A percentile compares a stretch with the other conserved stretches of the same genome.
Evolutionary conservation across 2,888 invertebrate genomes (phyloP).

Genomic region (Eledone cirrhosa): DNA sequence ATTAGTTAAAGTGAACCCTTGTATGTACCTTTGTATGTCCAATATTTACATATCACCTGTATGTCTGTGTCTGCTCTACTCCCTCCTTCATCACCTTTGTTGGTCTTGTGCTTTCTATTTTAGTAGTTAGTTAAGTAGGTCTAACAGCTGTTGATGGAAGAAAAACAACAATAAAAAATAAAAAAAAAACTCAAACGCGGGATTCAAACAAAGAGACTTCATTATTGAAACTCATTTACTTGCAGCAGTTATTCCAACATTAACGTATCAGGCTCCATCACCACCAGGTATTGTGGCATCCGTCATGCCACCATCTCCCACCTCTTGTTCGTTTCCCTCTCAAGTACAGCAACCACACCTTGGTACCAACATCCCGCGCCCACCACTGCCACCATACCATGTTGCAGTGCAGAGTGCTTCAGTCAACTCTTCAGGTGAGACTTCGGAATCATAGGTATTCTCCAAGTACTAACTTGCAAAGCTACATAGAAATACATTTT

Average conservation of each 20-base stretch:
- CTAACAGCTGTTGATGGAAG: too few relatives aligned
- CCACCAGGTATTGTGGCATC: constrained; percentile 34
- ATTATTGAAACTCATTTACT: constrained; percentile 6
- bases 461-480: neutral
- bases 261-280: constrained; percentile 25
- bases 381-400: constrained; percentile 63
- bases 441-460: neutral
- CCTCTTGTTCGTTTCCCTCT: constrained; percentile 25
- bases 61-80: too few relatives aligned
- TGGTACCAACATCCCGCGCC: constrained; percentile 41
- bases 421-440: constrained; percentile 53
- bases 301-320: constrained; percentile 38
- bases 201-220: too few relatives aligned
- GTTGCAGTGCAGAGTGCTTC: constrained; percentile 54
- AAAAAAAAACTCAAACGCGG: too few relatives aligned
- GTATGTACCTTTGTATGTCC: constrained; percentile 1
- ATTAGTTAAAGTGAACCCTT: constrained; percentile 3
- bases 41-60: too few relatives aligned
- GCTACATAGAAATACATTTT: neutral
- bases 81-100: too few relatives aligned
- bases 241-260: constrained; percentile 17
- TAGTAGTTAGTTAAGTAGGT: too few relatives aligned
- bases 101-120: too few relatives aligned
- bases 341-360: constrained; percentile 10
- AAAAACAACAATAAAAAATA: too few relatives aligned